phyloP scores from a whole-genome alignment of 2,888 invertebrate species.

The Anarsia innoxiella region DNA sequence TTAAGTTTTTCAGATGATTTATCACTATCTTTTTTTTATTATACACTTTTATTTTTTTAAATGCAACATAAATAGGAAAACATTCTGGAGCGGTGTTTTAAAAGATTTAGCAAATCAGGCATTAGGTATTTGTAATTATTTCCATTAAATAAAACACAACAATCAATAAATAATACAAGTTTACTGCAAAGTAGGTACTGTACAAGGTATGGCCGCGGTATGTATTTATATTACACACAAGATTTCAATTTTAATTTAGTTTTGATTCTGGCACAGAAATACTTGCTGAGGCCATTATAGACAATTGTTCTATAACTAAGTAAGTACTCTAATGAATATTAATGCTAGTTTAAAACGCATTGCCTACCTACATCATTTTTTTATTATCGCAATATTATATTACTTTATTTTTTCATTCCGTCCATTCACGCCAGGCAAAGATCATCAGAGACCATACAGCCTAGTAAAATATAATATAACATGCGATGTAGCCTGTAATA shows the following conservation, averaged over 20 bases:
- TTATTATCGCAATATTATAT: too few species aligned
- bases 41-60: too few species aligned
- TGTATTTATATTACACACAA: background rate
- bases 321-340: background rate
- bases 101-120: too few species aligned
- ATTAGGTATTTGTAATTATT: background rate
- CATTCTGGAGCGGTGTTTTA: too few species aligned
- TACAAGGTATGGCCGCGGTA: conserved; percentile 31
- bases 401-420: too few species aligned
- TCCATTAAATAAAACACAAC: conserved; percentile 23
- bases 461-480: background rate
- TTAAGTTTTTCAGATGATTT: too few species aligned
- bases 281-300: background rate
- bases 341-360: too few species aligned
- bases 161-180: conserved; percentile 60
- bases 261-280: background rate
- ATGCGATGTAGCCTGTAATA: background rate
- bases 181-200: conserved; percentile 45
- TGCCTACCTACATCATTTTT: too few species aligned
- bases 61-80: too few species aligned
- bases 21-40: too few species aligned
- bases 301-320: background rate
- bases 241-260: background rate
- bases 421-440: too few species aligned
- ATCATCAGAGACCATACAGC: too few species aligned